A percentile compares a stretch with the other conserved stretches of the same genome.
phyloP scores from a whole-genome alignment of 2,797 vertebrate genomes.

The Amniataba percoides region DNA sequence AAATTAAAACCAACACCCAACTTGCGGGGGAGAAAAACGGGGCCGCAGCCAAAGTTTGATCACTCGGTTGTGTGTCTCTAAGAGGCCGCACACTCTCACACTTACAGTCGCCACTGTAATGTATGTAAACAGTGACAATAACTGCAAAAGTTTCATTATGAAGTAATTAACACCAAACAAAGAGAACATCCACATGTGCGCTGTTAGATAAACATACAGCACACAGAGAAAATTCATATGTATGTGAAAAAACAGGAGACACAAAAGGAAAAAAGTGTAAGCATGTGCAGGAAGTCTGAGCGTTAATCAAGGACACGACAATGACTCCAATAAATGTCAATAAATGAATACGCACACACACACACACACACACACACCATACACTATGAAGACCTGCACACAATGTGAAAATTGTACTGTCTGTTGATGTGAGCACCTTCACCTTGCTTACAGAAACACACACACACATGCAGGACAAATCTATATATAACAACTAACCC shows the following conservation, averaged over 20 bases:
- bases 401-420: conserved; percentile 28
- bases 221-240: neutral
- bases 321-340: too few relatives aligned
- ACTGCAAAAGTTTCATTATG: conserved; percentile 2
- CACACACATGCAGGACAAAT: conserved; percentile 51
- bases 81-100: too few relatives aligned
- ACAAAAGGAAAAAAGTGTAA: neutral
- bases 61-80: neutral
- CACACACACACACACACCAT: conserved; percentile 19
- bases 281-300: neutral
- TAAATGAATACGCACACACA: conserved; percentile 4
- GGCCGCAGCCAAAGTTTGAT: conserved; percentile 19
- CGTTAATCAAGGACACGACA: neutral
- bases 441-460: conserved; percentile 48
- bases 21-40: conserved; percentile 10
- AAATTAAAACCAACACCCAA: conserved; percentile 54
- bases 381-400: neutral
- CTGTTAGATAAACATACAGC: too few relatives aligned
- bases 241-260: neutral
- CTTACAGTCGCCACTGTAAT: neutral
- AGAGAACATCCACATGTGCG: too few relatives aligned
- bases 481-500: conserved; percentile 73
- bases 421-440: conserved; percentile 43
- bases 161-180: neutral
- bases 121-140: conserved; percentile 5